phyloP scores from a whole-genome alignment of 2,888 invertebrate species.

The Ethmia dodecea region DNA sequence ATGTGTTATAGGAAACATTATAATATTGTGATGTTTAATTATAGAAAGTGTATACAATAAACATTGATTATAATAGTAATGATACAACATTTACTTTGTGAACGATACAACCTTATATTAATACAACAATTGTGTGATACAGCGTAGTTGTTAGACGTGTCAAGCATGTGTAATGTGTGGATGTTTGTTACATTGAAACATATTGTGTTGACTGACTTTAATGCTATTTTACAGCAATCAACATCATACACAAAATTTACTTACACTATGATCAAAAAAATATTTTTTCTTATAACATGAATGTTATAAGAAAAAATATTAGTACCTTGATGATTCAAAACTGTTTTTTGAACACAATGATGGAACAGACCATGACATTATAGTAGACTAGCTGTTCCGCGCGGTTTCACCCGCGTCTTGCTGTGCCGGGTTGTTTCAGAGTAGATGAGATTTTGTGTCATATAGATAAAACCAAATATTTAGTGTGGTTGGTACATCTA shows the following conservation, averaged over 20 bases:
- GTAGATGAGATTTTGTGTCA: no score
- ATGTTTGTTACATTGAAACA: conserved; percentile 50
- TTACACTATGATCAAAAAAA: neutral
- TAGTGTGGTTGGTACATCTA: no score
- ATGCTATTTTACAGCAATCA: neutral
- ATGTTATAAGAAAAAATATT: no score
- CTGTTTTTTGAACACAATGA: no score
- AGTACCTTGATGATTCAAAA: no score
- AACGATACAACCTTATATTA: conserved; percentile 35
- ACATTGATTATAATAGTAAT: conserved; percentile 29
- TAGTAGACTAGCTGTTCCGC: no score
- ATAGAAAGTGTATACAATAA: conserved; percentile 29
- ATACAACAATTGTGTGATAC: conserved; percentile 30
- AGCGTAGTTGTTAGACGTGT: conserved; percentile 37
- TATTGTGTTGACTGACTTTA: conserved; percentile 66
- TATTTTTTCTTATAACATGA: no score
- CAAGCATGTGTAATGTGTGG: conserved; percentile 54
- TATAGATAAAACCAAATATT: no score
- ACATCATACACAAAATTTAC: neutral
- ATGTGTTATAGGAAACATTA: conserved; percentile 41
- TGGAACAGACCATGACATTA: no score
- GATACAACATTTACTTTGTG: conserved; percentile 29
- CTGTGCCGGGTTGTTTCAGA: no score
- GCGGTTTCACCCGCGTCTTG: no score
- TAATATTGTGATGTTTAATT: conserved; percentile 37